Base-by-base conservation (phyloP, 2,888 invertebrate species). In the Boloria euphrosyne region DNA sequence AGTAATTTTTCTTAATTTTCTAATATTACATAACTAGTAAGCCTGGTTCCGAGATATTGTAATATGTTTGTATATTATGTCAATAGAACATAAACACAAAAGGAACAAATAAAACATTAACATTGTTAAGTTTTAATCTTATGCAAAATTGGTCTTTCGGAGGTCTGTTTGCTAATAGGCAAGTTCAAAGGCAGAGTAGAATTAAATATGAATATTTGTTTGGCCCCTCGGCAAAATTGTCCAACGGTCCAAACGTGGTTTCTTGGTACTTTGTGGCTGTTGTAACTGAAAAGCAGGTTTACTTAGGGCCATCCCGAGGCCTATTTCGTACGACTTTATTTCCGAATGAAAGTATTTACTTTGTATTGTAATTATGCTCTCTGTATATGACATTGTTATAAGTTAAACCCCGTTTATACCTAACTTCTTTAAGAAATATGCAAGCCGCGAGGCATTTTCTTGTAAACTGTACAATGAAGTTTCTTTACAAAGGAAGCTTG, bases 171-270 rank as follows among this genome's bases (percentile, higher is more conserved):
- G 80, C 84, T 82, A 86, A 84, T 85, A 78, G 77, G 76, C 79
- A 77, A 78, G 78, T 73, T 80, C 80, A 83, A 83, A 86, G 80
- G 76, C 75, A 74, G 77, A 74, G 74, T 77, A 77, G 84, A 89
- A 90, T 91, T 88, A 90, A 89, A 90, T 90, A 91, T 91, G 88
- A 89, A 89, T 90, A 88, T 90, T 90, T 87, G 90, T 83, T 80
- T 82, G 79, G 78, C 76, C 80, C 79, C 78, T 80, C 80, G 82
- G 80, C 81, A 79, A 76, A 83, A 81, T 80, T 79, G 83, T 82
- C 80, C 79, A 76, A 80, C 82, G 85, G 86, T 83, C 83, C 81
- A 77, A 76, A 77, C 74, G 76, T 76, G 80, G 81, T 84, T 86
- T 87, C 89, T 87, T 86, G 82, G 74, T 77, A 84, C 85, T 86